Evolutionary conservation across 2,797 vertebrate species (phyloP).

Genomic region (Acrossocheilus wenchowensis): DNA sequence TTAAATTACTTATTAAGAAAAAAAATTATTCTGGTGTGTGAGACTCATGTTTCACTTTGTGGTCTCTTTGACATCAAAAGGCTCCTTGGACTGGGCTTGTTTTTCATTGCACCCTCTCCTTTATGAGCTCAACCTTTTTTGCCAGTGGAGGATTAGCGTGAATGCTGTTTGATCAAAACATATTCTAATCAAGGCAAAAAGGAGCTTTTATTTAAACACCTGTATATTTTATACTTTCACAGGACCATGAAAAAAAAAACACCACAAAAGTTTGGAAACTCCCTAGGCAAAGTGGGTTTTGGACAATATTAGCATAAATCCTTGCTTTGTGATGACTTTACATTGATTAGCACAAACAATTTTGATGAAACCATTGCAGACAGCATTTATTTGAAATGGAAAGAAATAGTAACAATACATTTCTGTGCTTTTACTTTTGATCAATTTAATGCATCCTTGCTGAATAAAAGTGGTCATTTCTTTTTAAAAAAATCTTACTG

Average conservation of each 20-base stretch:
- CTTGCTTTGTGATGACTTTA: background rate
- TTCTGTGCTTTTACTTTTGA: too few species aligned
- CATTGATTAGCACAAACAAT: background rate
- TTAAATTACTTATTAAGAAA: background rate
- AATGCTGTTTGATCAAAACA: background rate
- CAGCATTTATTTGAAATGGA: too few species aligned
- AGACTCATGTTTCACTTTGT: constrained; percentile 35
- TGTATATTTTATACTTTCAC: background rate
- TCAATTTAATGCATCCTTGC: too few species aligned
- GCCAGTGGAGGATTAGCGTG: background rate
- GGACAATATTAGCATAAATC: background rate
- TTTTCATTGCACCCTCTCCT: constrained; percentile 15
- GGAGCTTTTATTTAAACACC: background rate
- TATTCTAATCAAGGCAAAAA: background rate
- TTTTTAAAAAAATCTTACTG: too few species aligned
- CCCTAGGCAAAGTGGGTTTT: background rate
- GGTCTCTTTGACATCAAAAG: constrained; percentile 41
- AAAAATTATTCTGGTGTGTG: constrained; percentile 1
- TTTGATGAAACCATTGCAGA: background rate
- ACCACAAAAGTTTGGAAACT: background rate
- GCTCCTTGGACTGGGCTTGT: constrained; percentile 3
- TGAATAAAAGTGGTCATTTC: too few species aligned
- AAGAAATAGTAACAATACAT: too few species aligned
- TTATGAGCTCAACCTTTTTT: constrained; percentile 17
- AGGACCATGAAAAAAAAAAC: background rate